Base-by-base conservation (phyloP, 2,888 invertebrate species). In the Eupsilia transversa region DNA sequence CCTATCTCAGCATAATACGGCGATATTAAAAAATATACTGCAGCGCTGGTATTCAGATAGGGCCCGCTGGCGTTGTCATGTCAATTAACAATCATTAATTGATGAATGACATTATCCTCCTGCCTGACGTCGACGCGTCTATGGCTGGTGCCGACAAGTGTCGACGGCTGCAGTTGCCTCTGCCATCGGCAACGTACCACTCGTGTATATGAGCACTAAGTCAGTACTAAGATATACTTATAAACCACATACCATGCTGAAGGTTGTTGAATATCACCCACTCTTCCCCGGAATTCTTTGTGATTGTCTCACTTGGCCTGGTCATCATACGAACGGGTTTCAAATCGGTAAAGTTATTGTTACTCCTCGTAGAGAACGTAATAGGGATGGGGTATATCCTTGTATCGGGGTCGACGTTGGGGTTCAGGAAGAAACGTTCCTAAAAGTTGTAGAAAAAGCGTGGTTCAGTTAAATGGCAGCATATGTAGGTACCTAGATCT, bases 181-280 rank as follows among this genome's bases (percentile, higher is more conserved):
- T n/a, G 12, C 12, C n/a, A 12, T 52, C n/a, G 10, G 49, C n/a
- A n/a, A n/a, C 10, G 10, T 52, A n/a, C 49, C 23, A 10, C 9
- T 49, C 7, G 23, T 49, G 9, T 49, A 23, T 20, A 49, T 23
- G 23, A 49, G 49, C 49, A 49, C 9, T 49, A 49, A 23, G 49
- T 17, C 4, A 35, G 27, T 60, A 12, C 27, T 6, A 63, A 63
- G 3, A 41, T 10, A 30, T 65, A 33, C 6, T 10, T 43, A 52
- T 52, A 56, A 56, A 35, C 49, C 9, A 74, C 49, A 12, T 91
- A 97, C 97, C 97, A 82, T 97, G 97, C 91, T 97, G 97, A 78
- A 97, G 94, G 69, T 97, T 89, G 88, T 98, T 98, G 72, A 97
- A 95, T 59, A 98, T 94, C 43, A 97, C 96, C 97, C 97, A 97